These are phyloP conservation scores for Pseudochromis fuscus DNA, from an alignment of 2,797 vertebrate genomes.

Conservation along the genomic window DNA sequence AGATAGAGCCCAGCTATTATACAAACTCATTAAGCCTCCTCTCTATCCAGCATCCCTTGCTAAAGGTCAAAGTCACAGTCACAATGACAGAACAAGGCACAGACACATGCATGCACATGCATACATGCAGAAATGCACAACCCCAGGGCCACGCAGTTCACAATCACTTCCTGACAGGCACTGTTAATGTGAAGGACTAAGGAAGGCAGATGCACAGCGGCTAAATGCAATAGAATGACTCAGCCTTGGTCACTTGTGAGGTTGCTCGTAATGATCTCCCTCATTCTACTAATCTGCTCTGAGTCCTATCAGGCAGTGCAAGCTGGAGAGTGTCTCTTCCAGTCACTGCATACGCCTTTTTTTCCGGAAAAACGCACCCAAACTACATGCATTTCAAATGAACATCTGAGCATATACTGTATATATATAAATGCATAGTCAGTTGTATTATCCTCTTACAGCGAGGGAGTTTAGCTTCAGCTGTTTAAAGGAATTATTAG, in stretches of 20 bases:
- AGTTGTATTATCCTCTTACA: slow-evolving; percentile 33
- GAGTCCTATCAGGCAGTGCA: slow-evolving; percentile 61
- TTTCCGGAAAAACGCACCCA: slow-evolving; percentile 8
- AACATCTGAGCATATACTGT: slow-evolving; percentile 42
- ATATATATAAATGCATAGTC: slow-evolving; percentile 29
- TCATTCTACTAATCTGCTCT: slow-evolving; percentile 76
- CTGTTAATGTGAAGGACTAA: slow-evolving; percentile 38
- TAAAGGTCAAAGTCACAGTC: slow-evolving; percentile 81
- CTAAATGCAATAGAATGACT: slow-evolving; percentile 73
- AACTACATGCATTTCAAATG: slow-evolving; percentile 50
- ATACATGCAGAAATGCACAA: slow-evolving; percentile 46
- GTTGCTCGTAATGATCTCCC: slow-evolving; percentile 73
- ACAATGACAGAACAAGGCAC: slow-evolving; percentile 62
- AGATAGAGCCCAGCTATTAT: slow-evolving; percentile 79
- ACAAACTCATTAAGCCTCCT: slow-evolving; percentile 83
- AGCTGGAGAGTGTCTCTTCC: slow-evolving; percentile 56
- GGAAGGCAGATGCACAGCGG: slow-evolving; percentile 50
- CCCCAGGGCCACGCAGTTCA: slow-evolving; percentile 44
- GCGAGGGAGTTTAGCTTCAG: slow-evolving; percentile 15
- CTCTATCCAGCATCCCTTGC: slow-evolving; percentile 69
- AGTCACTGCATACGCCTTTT: slow-evolving; percentile 38
- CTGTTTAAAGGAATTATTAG: slow-evolving; percentile 37
- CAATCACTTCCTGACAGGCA: slow-evolving; percentile 56
- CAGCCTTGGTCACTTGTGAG: slow-evolving; percentile 75
- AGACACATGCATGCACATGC: slow-evolving; percentile 46